Conservation (phyloP, 2,888 invertebrate genomes). For the Steinernema scapterisci region DNA sequence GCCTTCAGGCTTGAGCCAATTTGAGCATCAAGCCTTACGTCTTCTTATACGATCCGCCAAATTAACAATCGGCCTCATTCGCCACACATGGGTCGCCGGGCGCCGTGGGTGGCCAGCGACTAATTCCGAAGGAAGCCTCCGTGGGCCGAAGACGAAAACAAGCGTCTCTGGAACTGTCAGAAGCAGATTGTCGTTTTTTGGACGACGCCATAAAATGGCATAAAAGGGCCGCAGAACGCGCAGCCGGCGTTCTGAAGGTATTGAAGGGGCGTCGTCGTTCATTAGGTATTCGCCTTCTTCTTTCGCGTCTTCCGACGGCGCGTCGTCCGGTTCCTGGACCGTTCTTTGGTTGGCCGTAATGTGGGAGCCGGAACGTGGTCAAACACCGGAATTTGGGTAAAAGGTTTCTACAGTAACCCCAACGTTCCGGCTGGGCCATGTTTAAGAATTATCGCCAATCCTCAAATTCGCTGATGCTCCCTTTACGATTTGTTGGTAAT, state of each 20-base stretch:
- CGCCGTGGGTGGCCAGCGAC: conserved; percentile 1
- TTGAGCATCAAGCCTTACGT: conserved; percentile 7
- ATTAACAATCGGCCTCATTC: conserved; percentile 8
- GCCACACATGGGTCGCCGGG: conserved; percentile 22
- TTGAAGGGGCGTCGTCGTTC: conserved; percentile 28
- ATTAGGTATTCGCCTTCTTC: conserved; percentile 25
- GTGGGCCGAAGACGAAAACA: conserved; percentile 22
- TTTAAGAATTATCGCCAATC: too few relatives aligned
- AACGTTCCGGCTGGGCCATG: too few relatives aligned
- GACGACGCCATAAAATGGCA: conserved; percentile 21
- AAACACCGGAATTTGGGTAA: too few relatives aligned
- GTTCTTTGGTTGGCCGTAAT: too few relatives aligned
- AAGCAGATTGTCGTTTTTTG: conserved; percentile 27
- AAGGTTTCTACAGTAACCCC: too few relatives aligned
- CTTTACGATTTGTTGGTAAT: too few relatives aligned
- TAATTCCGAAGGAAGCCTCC: background rate
- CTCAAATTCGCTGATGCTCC: too few relatives aligned
- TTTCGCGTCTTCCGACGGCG: background rate
- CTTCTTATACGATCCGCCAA: conserved; percentile 25
- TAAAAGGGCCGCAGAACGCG: conserved; percentile 26
- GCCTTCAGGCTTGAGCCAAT: conserved; percentile 19
- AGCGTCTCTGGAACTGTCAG: conserved; percentile 18
- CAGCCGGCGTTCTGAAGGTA: conserved; percentile 22
- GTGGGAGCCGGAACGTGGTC: too few relatives aligned
- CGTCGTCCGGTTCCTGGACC: too few relatives aligned